Evolutionary conservation across 2,888 invertebrate species (phyloP), one percentile per base, ranked within the genome.

Genomic region (Drosophila lutescens): DNA sequence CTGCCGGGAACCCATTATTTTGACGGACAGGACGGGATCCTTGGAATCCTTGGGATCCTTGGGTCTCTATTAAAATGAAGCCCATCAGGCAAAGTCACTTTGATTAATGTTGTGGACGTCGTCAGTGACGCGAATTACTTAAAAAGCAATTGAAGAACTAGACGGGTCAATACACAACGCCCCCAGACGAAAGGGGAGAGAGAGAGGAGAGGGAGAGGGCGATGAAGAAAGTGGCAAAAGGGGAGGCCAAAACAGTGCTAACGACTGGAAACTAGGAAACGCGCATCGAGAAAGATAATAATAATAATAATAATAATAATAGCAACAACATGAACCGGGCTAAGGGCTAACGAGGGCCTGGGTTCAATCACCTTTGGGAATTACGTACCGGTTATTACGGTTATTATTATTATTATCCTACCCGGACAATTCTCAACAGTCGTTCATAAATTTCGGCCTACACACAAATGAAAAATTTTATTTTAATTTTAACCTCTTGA

Each of bases 281-380:
- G 46, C 58, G 38, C 61, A 32, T 50, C 44, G 36, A n/a, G 5
- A 17, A 54, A 34, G 47, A 34, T 34, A 46, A 9, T 38, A 60
- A 34, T 15, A 60, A 47, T 10, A 46, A 58, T 41, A 59, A 62
- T 32, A 62, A 47, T 41, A 62, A 41, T 36, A 62, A 7, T 13
- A 46, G 9, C 23, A 62, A 23, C 12, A 62, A 30, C 9, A 57
- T 36, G 57, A 59, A 55, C 51, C 17, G 30, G 43, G 63, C 51
- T 44, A 51, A 41, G 26, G 49, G 63, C 53, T 46, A 51, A 43
- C 60, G 69, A 43, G 41, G 70, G 51, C 63, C 23, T 57, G 65
- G 72, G 82, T 83, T 86, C 82, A 83, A 79, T 86, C 79, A 83
- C 86, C 82, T 80, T 56, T 69, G 57, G 65, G 70, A 83, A 73